A percentile compares a stretch with the other conserved stretches of the same genome.
These are phyloP conservation scores for Nyctibius bracteatus DNA, from an alignment of 2,113 vertebrate genomes.

Conservation along the genomic window DNA sequence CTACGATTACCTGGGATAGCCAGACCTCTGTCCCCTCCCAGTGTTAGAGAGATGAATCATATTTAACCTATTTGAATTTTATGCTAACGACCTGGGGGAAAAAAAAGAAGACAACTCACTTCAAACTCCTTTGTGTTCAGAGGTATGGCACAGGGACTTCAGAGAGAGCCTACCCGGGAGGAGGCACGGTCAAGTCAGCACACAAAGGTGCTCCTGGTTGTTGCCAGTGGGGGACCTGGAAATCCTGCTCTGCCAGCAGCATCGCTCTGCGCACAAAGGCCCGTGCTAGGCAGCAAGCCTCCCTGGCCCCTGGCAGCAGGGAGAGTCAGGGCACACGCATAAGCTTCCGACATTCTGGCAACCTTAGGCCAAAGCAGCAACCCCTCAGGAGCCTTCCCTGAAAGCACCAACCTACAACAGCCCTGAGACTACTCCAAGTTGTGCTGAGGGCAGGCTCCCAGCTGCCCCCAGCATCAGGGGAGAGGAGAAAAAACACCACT, in stretches of 20 bases:
- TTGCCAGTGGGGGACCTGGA: not conserved
- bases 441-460: not conserved
- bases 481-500: not conserved
- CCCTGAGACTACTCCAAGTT: not conserved
- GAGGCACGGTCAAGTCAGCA: not conserved
- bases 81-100: not conserved
- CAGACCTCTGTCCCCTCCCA: slow-evolving; percentile 20
- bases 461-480: not conserved
- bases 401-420: not conserved
- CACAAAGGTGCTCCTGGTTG: not conserved
- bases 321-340: not conserved
- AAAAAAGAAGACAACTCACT: not conserved
- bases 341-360: not conserved
- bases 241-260: not conserved
- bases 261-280: rapidly evolving
- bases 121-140: not conserved
- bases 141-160: not conserved
- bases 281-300: not conserved
- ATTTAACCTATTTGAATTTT: slow-evolving; percentile 42
- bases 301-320: not conserved
- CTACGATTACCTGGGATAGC: slow-evolving; percentile 2
- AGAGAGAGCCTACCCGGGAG: not conserved
- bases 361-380: not conserved
- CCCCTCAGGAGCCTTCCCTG: not conserved
- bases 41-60: not conserved